phyloP scores from a whole-genome alignment of 1,140 invertebrate species.

The Drosophila athabasca region DNA sequence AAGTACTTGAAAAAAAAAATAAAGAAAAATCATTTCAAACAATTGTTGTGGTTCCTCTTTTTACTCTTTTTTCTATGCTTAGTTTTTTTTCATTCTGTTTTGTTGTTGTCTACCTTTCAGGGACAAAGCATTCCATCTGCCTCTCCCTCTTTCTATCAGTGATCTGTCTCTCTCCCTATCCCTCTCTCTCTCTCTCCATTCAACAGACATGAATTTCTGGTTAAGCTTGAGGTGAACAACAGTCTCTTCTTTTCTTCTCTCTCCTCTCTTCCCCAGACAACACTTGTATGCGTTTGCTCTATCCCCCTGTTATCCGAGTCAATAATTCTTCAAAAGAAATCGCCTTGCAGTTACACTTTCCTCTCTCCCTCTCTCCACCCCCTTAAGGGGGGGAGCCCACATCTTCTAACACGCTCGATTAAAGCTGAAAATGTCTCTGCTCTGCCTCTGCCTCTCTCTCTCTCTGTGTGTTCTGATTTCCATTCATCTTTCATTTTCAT shows the following conservation, averaged over 20 bases:
- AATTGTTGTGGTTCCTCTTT: conserved; percentile 36
- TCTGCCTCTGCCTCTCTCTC: conserved; percentile 3
- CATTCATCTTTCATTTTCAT: conserved; percentile 61
- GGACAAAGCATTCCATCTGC: conserved; percentile 55
- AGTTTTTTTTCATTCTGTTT: conserved; percentile 26
- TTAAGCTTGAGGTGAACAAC: conserved; percentile 9
- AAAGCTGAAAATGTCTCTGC: conserved; percentile 58
- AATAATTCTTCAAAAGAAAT: conserved; percentile 45
- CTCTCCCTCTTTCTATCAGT: conserved; percentile 47
- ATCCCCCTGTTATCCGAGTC: conserved; percentile 24
- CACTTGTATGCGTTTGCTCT: conserved; percentile 2
- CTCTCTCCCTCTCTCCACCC: not conserved
- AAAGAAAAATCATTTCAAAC: conserved; percentile 48
- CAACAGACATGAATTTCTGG: conserved; percentile 52
- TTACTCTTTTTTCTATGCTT: conserved; percentile 12
- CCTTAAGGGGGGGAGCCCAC: conserved; percentile 3
- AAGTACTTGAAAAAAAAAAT: conserved; percentile 24
- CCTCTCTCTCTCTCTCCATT: conserved; percentile 17
- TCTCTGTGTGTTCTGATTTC: not conserved
- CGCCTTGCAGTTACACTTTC: conserved; percentile 19
- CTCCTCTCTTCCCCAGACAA: not conserved
- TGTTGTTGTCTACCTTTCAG: no score
- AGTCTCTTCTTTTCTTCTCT: not conserved
- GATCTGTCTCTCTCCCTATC: conserved; percentile 47
- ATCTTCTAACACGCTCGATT: conserved; percentile 63